A percentile compares a stretch with the other conserved stretches of the same genome.
Conservation (phyloP, 2,797 vertebrate genomes). For the Helicolenus hilgendorfi region DNA sequence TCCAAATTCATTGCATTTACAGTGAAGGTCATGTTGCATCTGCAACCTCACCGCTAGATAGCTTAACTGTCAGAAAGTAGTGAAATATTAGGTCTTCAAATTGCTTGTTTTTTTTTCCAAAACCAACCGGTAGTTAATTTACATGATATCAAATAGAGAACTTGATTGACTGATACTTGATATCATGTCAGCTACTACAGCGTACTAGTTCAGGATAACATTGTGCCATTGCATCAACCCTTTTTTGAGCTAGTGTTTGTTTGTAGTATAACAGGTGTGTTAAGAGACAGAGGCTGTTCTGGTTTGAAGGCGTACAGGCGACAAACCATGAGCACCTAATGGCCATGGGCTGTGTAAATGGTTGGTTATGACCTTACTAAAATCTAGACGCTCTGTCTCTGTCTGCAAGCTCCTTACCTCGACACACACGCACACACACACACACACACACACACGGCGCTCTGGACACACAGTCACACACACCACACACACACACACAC, state of each 20-base stretch:
- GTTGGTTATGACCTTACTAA: slow-evolving; percentile 65
- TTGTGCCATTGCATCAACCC: background rate
- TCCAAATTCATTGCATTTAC: background rate
- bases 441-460: background rate
- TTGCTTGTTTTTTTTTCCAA: no score
- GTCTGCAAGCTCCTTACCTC: slow-evolving; percentile 23
- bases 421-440: background rate
- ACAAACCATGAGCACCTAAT: slow-evolving; percentile 41
- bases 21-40: background rate
- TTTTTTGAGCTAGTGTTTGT: background rate
- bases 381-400: slow-evolving; percentile 55
- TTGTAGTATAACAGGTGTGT: background rate
- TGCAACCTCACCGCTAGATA: background rate
- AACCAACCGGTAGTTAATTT: background rate
- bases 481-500: slow-evolving; percentile 12
- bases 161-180: background rate
- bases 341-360: slow-evolving; percentile 56
- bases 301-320: slow-evolving; percentile 12
- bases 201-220: background rate
- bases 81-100: background rate
- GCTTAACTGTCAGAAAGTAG: background rate
- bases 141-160: background rate
- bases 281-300: background rate
- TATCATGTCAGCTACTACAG: background rate
- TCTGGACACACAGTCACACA: background rate